A percentile compares a stretch with the other conserved stretches of the same genome.
Evolutionary conservation across 2,888 invertebrate genomes (phyloP).

Genomic region (Tiliacea citrago): DNA sequence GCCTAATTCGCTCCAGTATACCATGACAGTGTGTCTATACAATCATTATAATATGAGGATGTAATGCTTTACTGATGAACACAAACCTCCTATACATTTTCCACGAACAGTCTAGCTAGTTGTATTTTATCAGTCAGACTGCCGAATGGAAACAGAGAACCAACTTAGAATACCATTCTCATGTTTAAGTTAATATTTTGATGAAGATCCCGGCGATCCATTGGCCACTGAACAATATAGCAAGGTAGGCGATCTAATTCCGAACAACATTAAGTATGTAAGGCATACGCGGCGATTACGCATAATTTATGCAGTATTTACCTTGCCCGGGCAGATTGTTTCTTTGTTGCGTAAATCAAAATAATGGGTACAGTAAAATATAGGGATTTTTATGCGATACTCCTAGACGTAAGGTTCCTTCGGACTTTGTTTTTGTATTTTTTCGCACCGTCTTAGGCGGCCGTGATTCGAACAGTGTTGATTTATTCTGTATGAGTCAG

Average conservation of each 20-base stretch:
- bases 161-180: background rate
- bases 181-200: conserved; percentile 11
- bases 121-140: background rate
- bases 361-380: conserved; percentile 50
- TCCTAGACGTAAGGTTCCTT: conserved; percentile 11
- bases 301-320: conserved; percentile 65
- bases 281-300: conserved; percentile 57
- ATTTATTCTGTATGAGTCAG: background rate
- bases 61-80: background rate
- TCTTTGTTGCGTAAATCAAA: conserved; percentile 64
- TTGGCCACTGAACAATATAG: conserved; percentile 28
- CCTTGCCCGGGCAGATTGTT: conserved; percentile 56
- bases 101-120: background rate
- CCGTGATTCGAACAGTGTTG: background rate
- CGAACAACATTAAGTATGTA: conserved; percentile 60
- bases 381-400: conserved; percentile 44
- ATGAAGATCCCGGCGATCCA: conserved; percentile 8
- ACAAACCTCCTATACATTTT: background rate
- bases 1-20: conserved; percentile 19
- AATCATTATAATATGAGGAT: conserved; percentile 1
- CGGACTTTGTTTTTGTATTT: conserved; percentile 2
- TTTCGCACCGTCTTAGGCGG: background rate
- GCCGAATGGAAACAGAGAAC: background rate
- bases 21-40: background rate
- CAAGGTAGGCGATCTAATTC: conserved; percentile 47